Conservation (phyloP, 2,888 invertebrate species). For the Tipula helvola region DNA sequence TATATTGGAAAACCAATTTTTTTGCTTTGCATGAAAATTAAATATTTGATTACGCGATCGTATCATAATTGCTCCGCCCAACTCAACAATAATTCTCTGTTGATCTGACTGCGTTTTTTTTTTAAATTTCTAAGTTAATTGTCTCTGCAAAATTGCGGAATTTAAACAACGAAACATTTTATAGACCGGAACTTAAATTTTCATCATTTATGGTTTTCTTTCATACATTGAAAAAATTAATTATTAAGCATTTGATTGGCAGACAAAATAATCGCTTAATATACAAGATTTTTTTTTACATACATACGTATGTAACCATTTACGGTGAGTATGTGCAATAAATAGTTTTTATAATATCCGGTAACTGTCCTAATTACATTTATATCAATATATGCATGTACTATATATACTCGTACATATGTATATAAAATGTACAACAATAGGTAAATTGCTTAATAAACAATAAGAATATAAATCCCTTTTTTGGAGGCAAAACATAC, state of each 20-base stretch:
- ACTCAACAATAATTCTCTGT: background rate
- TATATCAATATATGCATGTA: background rate
- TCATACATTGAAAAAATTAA: background rate
- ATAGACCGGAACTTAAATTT: background rate
- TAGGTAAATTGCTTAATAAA: background rate
- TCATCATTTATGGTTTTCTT: background rate
- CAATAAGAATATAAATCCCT: background rate
- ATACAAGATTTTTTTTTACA: background rate
- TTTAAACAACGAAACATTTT: background rate
- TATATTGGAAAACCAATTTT: too few relatives aligned
- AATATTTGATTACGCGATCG: background rate
- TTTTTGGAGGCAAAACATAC: background rate
- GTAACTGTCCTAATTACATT: too few relatives aligned
- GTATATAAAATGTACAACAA: background rate
- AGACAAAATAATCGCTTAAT: background rate
- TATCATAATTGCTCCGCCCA: background rate
- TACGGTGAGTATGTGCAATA: background rate
- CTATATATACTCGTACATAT: background rate
- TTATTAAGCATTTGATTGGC: background rate
- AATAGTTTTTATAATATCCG: too few relatives aligned
- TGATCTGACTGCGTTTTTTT: background rate
- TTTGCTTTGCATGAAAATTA: background rate
- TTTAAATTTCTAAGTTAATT: background rate
- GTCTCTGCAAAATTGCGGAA: background rate
- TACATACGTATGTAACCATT: background rate